phyloP scores from a whole-genome alignment of 1,140 invertebrate genomes.

The Hydropsyche tenuis region DNA sequence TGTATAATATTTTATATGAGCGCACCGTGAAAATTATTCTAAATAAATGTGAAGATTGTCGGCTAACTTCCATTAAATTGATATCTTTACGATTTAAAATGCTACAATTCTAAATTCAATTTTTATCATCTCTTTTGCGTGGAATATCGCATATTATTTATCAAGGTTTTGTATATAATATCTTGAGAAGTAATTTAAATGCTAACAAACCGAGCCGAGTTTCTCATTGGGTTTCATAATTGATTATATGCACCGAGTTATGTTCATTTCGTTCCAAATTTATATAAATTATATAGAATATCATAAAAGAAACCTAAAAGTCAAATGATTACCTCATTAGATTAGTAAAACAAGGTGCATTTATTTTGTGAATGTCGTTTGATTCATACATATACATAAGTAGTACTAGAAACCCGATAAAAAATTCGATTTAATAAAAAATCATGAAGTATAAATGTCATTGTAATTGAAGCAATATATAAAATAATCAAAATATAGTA shows the following conservation, averaged over 20 bases:
- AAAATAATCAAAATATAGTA: no score
- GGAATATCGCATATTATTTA: constrained; percentile 13
- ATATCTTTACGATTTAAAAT: constrained; percentile 46
- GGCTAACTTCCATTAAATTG: constrained; percentile 41
- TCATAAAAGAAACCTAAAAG: no score
- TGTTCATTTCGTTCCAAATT: no score
- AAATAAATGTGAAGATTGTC: constrained; percentile 5
- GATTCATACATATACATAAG: no score
- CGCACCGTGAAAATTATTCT: constrained; percentile 1
- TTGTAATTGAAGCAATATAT: no score
- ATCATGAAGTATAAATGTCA: no score
- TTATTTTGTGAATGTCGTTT: no score
- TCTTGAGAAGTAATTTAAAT: constrained; percentile 30
- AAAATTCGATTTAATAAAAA: no score
- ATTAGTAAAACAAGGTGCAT: no score
- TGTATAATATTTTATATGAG: constrained; percentile 1
- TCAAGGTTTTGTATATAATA: constrained; percentile 8
- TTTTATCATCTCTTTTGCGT: constrained; percentile 29
- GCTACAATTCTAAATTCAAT: constrained; percentile 44
- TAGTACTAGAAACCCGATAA: no score
- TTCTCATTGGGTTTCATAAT: background rate
- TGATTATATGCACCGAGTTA: background rate
- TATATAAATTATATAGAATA: no score
- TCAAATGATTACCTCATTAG: no score
- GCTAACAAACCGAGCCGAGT: background rate